Base-by-base conservation (phyloP, 2,113 vertebrate genomes). In the Mus pahari region DNA sequence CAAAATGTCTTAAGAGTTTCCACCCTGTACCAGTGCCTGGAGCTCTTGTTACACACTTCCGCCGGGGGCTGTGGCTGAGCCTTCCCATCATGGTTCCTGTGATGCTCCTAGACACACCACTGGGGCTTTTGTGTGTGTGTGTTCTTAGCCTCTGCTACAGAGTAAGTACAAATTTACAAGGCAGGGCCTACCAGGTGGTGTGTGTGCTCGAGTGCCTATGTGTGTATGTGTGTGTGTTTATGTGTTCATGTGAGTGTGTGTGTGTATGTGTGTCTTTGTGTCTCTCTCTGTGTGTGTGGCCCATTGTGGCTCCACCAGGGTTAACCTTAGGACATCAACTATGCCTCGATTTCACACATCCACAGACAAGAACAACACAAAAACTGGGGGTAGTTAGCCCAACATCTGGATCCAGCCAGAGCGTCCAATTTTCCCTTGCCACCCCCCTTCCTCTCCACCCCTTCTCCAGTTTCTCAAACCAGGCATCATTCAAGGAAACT, bases 401-500 rank as follows among this genome's bases (percentile, higher is more conserved):
- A 60, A 75, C 94, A 95, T 96, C 97, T 96, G 94, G 86, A 78
- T 90, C 84, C 82, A 74, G 93, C 64, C 0, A 75, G 79, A 24
- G 71, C 95, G 84, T 96, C 84, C 88, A 94, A 14, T 24, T 88
- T 92, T 89, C 66, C 66, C 36, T 87, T 48, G 5, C 68, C 92
- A 96, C 64, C 4, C 68, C 92, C 96, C 96, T 77, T 90, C 55
- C 70, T 89, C 95, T 95, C 83, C 60, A 48, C 94, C 88, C 90
- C 20, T 55, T 81, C 78, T 94, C 81, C 93, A 79, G 26, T 45
- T 78, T 94, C 95, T 93, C 66, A 78, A 92, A 89, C 55, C 75
- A 96, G 92, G 78, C 92, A 16, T 70, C 94, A 20, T 96, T 94
- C 94, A 86, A 82, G 93, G 81, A 95, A 96, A 96, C 96, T 45